A percentile compares a stretch with the other conserved stretches of the same genome.
Conservation (phyloP, 2,113 vertebrate genomes). For the Sialia sialis region DNA sequence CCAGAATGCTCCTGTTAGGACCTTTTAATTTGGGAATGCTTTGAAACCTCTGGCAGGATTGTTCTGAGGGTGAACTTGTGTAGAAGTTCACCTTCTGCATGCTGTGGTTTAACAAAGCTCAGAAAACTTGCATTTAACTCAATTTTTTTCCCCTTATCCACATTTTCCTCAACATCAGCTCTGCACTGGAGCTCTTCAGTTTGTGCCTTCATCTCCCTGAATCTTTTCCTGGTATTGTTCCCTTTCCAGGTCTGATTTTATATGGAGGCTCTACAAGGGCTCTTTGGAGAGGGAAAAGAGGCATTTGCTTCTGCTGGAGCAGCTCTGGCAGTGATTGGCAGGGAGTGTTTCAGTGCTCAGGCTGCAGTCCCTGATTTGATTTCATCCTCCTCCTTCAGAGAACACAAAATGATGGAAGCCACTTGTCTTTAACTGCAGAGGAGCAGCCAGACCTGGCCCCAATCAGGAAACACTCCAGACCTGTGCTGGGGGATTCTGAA, state of each 20-base stretch:
- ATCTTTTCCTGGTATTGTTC: neutral
- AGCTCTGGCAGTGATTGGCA: neutral
- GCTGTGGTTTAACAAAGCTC: neutral
- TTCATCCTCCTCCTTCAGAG: slow-evolving; percentile 19
- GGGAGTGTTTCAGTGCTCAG: neutral
- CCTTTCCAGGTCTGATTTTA: neutral
- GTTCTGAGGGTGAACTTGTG: neutral
- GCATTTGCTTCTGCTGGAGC: neutral
- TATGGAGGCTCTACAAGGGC: neutral
- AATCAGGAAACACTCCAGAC: neutral
- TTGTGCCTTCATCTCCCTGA: neutral
- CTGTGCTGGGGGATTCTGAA: neutral
- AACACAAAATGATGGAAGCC: slow-evolving; percentile 13
- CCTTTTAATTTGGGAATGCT: neutral
- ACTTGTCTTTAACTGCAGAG: neutral
- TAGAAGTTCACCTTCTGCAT: neutral
- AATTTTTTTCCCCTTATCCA: neutral
- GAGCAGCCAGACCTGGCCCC: neutral
- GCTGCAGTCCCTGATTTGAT: neutral
- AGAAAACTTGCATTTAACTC: neutral
- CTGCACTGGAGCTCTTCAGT: neutral
- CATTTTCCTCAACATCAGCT: neutral
- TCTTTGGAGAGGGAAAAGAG: neutral
- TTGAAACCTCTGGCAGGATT: neutral
- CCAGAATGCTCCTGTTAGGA: neutral